Base-by-base conservation (phyloP, 2,797 vertebrate species). In the Hydrolagus colliei region DNA sequence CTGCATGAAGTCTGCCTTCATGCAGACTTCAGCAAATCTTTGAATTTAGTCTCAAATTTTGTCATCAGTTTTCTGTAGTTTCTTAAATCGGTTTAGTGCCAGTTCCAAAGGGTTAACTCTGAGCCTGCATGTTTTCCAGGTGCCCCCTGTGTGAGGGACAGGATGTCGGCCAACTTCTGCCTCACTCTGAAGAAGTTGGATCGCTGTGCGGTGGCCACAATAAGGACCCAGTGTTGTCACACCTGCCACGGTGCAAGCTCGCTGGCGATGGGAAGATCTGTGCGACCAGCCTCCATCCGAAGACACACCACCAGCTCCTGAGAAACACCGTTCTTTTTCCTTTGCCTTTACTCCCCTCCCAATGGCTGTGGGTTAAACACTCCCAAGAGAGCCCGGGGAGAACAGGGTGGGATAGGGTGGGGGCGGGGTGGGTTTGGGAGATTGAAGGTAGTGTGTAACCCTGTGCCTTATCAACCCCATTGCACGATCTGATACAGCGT, bases 81-180 rank as follows among this genome's bases (percentile, higher is more conserved):
- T 52, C 41, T 52, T 52, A 52, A 52, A 3, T 52, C 1, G 41
- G 41, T 3, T 52, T 52, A 1, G 41, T n/a, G 73, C 73, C n/a
- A 74, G 9, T 74, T n/a, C 73, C 73, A n/a, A 9, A 9, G 32
- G 1, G 41, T n/a, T 27, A n/a, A n/a, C 32, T 1, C 11, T 74
- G 73, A n/a, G n/a, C n/a, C n/a, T 74, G 9, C 13, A 9, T 75
- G 22, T 72, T 32, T 86, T 72, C 41, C 86, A 86, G 86, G 61
- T 32, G 65, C 80, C 74, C 67, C 8, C 73, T 95, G 94, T 87
- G 90, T 67, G 75, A 94, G 90, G 86, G 93, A 95, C 89, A 93
- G 91, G 0, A 88, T 95, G 59, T 94, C 94, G 0, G 16, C 86
- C 79, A 90, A 88, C 85, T 95, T 95, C 91, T 95, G 94, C 89